Base-by-base conservation (phyloP, 2,797 vertebrate species). In the Pogonophryne albipinna region DNA sequence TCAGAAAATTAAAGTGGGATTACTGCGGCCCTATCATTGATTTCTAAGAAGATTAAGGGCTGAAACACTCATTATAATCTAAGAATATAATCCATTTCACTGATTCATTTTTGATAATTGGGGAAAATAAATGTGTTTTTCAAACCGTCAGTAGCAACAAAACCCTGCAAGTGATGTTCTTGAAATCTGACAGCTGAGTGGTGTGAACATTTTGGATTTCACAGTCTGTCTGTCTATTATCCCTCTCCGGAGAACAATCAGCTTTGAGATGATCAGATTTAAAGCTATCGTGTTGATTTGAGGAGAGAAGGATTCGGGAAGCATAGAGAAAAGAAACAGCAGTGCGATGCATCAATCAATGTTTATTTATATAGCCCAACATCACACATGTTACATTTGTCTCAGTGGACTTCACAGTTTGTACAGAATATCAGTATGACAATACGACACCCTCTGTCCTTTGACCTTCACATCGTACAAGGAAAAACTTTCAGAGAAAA, bases 1-100 rank as follows among this genome's bases (percentile, higher is more conserved):
- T 71, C 57, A 79, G 89, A 76, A 88, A 90, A 90, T 93, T 86
- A 90, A 88, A 91, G 85, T 51, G 61, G 80, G 89, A 92, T 92
- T 91, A 88, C 78, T 78, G 17, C 3, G 73, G 80, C 73, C 42
- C 51, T 74, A 87, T 82, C 80, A 52, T 10, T 71, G 84, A 85
- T 87, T 88, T 80, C 77, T 82, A 72, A 87, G 58, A 77, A 84
- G 81, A 94, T 93, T 89, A 89, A 78, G 16, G 66, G 78, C 82
- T 87, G 80, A 87, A 88, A 88, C 57, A 41, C 66, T 85, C 80
- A 82, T 88, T 91, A 91, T 73, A 78, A 79, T 86, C 82, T 85
- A 81, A 91, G 78, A 91, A 93, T 84, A 83, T 66, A n/a, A 19
- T 87, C 93, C 85, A 83, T 85, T 86, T 85, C 68, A 38, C 71